Conservation (phyloP, 2,797 vertebrate genomes). For the Apogon hyalosoma region DNA sequence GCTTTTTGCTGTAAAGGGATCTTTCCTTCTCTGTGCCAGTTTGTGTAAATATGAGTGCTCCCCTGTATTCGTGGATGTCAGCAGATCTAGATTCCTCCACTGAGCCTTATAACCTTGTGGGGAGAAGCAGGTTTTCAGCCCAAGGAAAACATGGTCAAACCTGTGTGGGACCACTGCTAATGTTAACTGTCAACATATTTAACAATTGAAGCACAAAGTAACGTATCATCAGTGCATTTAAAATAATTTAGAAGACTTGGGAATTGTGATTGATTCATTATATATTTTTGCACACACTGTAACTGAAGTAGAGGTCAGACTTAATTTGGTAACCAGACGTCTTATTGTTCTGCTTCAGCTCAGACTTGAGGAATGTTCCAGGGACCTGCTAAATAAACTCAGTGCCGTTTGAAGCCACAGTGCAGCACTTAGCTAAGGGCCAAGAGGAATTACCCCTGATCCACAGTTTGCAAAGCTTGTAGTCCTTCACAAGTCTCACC, state of each 20-base stretch:
- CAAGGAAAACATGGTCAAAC: constrained; percentile 91
- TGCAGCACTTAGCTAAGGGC: constrained; percentile 41
- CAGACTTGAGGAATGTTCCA: constrained; percentile 68
- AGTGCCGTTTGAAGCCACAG: constrained; percentile 58
- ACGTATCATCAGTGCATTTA: constrained; percentile 1
- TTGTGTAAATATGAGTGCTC: constrained; percentile 91
- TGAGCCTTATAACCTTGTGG: constrained; percentile 89
- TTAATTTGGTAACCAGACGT: constrained; percentile 51
- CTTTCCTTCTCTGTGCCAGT: constrained; percentile 83
- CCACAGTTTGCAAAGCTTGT: constrained; percentile 54
- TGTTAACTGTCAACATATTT: constrained; percentile 86
- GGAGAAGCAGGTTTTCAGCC: constrained; percentile 87
- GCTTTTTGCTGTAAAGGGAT: constrained; percentile 44
- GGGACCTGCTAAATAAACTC: constrained; percentile 61
- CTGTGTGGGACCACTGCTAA: constrained; percentile 88
- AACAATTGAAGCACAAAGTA: constrained; percentile 34
- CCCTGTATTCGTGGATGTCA: constrained; percentile 89
- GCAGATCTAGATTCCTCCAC: constrained; percentile 90
- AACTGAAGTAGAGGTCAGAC: constrained; percentile 30
- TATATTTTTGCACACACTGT: constrained; percentile 4
- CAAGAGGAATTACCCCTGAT: constrained; percentile 65
- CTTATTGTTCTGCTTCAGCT: constrained; percentile 48
- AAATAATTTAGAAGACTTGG: constrained; percentile 16
- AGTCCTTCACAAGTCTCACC: constrained; percentile 44
- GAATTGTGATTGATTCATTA: constrained; percentile 1